Evolutionary conservation across 2,888 invertebrate genomes (phyloP).

Genomic region (Lordiphosa andalusiaca): DNA sequence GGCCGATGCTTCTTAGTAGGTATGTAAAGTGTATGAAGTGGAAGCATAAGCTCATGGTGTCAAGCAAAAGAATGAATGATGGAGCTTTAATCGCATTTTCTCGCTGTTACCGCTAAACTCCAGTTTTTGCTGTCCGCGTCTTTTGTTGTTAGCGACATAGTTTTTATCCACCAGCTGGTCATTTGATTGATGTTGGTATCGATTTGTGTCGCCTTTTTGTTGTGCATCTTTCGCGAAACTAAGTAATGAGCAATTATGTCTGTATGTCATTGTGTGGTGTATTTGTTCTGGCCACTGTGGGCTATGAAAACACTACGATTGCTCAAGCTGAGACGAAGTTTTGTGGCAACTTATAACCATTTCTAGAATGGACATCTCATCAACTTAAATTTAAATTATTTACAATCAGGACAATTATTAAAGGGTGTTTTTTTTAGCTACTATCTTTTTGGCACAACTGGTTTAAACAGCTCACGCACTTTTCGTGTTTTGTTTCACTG

Average conservation of each 20-base stretch:
- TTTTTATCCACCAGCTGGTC: conserved; percentile 10
- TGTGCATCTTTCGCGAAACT: conserved; percentile 5
- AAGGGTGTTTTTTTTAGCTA: too few relatives aligned
- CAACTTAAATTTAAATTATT: too few relatives aligned
- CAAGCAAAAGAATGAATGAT: conserved; percentile 9
- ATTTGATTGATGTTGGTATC: conserved; percentile 29
- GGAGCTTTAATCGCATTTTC: conserved; percentile 11
- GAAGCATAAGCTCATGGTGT: background rate
- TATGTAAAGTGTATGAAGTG: background rate
- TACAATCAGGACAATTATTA: too few relatives aligned
- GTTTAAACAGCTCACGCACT: too few relatives aligned
- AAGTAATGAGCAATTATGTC: conserved; percentile 10
- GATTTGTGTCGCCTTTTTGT: conserved; percentile 23
- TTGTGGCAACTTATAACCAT: too few relatives aligned
- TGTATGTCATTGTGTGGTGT: conserved; percentile 7
- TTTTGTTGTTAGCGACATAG: conserved; percentile 22
- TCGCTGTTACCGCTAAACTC: background rate
- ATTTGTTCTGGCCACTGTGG: conserved; percentile 1
- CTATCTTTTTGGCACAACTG: too few relatives aligned
- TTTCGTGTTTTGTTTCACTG: too few relatives aligned
- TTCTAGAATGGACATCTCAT: background rate
- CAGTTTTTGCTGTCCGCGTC: conserved; percentile 3
- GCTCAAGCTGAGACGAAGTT: too few relatives aligned
- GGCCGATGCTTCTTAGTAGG: too few relatives aligned
- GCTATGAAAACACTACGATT: background rate